These are phyloP conservation scores for Clupea harengus DNA, from an alignment of 2,113 vertebrate genomes.

Conservation along the genomic window DNA sequence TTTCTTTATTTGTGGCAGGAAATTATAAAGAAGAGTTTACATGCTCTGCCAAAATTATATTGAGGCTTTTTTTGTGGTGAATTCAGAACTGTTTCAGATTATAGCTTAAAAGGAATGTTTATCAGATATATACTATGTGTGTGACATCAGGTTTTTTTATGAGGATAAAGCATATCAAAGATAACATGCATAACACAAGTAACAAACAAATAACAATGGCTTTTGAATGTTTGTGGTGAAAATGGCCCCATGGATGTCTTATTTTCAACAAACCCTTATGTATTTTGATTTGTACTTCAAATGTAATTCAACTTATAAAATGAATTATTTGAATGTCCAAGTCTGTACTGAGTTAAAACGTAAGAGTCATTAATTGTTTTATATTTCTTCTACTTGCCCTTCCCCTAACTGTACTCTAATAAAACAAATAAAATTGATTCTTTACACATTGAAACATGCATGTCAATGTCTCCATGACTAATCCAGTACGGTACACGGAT, in stretches of 20 bases:
- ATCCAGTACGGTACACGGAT: background rate
- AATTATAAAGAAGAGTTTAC: constrained; percentile 9
- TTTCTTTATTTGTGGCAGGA: background rate
- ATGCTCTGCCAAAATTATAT: background rate
- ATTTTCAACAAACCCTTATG: background rate
- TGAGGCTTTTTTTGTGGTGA: background rate
- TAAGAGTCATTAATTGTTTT: background rate
- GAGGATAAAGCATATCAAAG: background rate
- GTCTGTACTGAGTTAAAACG: background rate
- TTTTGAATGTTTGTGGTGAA: constrained; percentile 4
- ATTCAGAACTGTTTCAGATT: background rate
- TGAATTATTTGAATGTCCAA: constrained; percentile 1
- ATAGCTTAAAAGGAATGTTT: background rate
- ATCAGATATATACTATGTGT: background rate
- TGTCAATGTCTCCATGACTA: background rate
- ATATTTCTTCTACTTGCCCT: background rate
- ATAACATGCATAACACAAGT: background rate
- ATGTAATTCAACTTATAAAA: background rate
- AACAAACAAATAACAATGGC: background rate
- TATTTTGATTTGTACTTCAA: background rate
- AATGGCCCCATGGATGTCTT: background rate
- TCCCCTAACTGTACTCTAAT: background rate
- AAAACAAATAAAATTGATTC: background rate
- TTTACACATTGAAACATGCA: background rate
- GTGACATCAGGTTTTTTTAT: background rate